A percentile compares a stretch with the other conserved stretches of the same genome.
Evolutionary conservation across 2,797 vertebrate species (phyloP).

Genomic region (Semaprochilodus insignis): DNA sequence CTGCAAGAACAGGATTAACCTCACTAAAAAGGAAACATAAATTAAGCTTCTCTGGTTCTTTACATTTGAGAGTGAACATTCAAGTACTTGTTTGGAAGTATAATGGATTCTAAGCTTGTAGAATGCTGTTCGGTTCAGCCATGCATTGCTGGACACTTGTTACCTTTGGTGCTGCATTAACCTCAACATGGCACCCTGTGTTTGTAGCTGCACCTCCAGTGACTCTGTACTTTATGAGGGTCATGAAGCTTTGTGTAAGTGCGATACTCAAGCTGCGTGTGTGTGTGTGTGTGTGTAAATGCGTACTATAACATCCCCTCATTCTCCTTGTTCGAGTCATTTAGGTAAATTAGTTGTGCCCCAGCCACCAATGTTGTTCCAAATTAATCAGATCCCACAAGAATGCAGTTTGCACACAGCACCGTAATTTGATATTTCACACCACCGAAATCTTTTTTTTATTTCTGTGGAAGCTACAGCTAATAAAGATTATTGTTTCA

Average conservation of each 20-base stretch:
- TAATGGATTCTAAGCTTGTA: too few relatives aligned
- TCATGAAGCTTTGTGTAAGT: background rate
- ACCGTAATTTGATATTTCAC: constrained; percentile 54
- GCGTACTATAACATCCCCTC: constrained; percentile 13
- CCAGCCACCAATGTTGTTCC: constrained; percentile 46
- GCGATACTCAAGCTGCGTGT: background rate
- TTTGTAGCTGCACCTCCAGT: background rate
- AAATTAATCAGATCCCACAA: constrained; percentile 50
- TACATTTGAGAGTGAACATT: too few relatives aligned
- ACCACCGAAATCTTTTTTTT: constrained; percentile 28
- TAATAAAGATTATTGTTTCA: constrained; percentile 8
- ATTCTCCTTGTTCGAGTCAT: constrained; percentile 39
- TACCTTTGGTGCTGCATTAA: too few relatives aligned
- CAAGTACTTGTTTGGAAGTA: too few relatives aligned
- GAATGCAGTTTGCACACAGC: constrained; percentile 42
- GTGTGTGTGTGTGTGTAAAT: background rate
- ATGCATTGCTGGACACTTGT: too few relatives aligned
- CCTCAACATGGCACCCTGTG: background rate
- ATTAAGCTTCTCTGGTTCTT: too few relatives aligned
- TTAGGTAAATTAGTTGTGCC: constrained; percentile 53
- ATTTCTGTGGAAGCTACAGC: constrained; percentile 5
- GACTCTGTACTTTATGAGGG: background rate
- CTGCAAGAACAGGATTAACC: too few relatives aligned
- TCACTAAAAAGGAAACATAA: too few relatives aligned
- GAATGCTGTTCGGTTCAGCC: too few relatives aligned